Conservation (phyloP, 2,113 vertebrate species). For the Ptychochromis oligacanthus region DNA sequence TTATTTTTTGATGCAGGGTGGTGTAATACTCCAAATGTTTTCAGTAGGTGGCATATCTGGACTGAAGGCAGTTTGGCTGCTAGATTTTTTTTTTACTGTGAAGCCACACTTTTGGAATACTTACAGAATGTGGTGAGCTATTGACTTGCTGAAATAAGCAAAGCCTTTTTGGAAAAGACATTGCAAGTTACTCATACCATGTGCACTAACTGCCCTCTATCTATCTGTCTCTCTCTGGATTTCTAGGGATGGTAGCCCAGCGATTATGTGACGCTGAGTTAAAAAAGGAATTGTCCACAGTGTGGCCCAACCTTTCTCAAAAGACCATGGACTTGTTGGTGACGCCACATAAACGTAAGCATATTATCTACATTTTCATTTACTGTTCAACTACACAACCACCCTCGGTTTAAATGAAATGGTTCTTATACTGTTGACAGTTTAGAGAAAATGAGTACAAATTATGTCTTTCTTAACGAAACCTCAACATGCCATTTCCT, state of each 20-base stretch:
- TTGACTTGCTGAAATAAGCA: too few relatives aligned
- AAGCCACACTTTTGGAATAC: too few relatives aligned
- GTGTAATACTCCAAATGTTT: too few relatives aligned
- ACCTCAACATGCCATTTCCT: background rate
- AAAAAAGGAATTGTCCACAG: constrained; percentile 89
- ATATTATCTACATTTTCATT: background rate
- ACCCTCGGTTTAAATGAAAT: background rate
- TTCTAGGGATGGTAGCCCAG: constrained; percentile 87
- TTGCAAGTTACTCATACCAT: too few relatives aligned
- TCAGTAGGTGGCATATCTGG: too few relatives aligned
- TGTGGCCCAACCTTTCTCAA: constrained; percentile 94
- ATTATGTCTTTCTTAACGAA: background rate
- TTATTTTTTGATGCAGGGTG: too few relatives aligned
- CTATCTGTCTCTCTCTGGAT: background rate
- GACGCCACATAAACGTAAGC: constrained; percentile 91
- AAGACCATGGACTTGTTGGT: constrained; percentile 94
- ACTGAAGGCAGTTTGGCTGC: too few relatives aligned
- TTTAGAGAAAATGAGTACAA: background rate
- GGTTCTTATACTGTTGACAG: too few relatives aligned
- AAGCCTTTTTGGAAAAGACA: too few relatives aligned
- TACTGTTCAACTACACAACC: background rate
- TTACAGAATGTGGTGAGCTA: too few relatives aligned
- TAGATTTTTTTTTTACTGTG: too few relatives aligned
- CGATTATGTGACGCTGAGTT: constrained; percentile 89
- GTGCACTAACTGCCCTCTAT: background rate